Conservation (phyloP, 2,113 vertebrate genomes). For the Tylochromis polylepis region DNA sequence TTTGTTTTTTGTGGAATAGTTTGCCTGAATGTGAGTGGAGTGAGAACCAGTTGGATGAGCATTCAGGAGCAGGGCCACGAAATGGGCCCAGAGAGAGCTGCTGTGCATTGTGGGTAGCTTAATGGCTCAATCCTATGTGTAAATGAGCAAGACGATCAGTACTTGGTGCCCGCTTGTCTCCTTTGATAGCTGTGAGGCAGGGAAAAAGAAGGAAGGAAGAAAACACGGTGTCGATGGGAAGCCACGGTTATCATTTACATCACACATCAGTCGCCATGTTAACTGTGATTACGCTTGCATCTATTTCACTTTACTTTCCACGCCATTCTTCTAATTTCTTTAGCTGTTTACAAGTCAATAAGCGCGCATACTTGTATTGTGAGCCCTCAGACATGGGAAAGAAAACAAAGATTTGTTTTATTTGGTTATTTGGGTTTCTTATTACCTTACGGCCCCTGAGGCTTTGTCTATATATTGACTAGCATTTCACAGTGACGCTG, state of each 20-base stretch:
- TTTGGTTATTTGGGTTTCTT: constrained; percentile 9
- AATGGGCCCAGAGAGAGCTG: not conserved
- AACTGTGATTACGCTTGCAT: not conserved
- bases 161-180: constrained; percentile 15
- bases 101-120: constrained; percentile 33
- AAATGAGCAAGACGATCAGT: constrained; percentile 26
- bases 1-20: not conserved
- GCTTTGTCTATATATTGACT: not conserved
- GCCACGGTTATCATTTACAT: not conserved
- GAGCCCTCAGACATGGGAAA: not conserved
- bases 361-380: not conserved
- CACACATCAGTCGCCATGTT: constrained; percentile 30
- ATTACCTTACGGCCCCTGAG: not conserved
- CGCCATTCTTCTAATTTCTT: not conserved
- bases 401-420: not conserved
- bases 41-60: constrained; percentile 5
- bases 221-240: not conserved
- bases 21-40: not conserved
- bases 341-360: constrained; percentile 24
- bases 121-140: constrained; percentile 40
- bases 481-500: not conserved
- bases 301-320: not conserved
- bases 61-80: not conserved
- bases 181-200: constrained; percentile 3
- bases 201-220: not conserved